Percentiles rank a stretch among this genome's conserved stretches.
Evolutionary conservation across 2,797 vertebrate species (phyloP).

Genomic region (Smutsia gigantea): DNA sequence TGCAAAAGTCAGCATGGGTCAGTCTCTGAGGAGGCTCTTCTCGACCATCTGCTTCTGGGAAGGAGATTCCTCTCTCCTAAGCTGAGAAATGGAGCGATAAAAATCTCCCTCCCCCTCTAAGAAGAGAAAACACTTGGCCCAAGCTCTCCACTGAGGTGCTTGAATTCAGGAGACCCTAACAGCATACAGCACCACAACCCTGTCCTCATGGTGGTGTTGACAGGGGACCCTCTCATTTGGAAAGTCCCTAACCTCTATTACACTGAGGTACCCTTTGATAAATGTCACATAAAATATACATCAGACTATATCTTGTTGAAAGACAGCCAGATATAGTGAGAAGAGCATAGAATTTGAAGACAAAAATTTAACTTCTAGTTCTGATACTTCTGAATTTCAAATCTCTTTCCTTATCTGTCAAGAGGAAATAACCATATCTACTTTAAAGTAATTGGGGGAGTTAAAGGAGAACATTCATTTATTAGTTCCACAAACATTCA

Average conservation of each 20-base stretch:
- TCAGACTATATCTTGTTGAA: slow-evolving; percentile 27
- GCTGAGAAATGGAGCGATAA: not conserved
- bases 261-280: slow-evolving; percentile 14
- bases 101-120: rapidly evolving
- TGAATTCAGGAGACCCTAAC: not conserved
- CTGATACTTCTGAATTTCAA: slow-evolving; percentile 34
- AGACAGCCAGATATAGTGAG: slow-evolving; percentile 34
- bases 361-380: slow-evolving; percentile 53
- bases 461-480: not conserved
- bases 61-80: not conserved
- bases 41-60: not conserved
- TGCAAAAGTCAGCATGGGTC: not conserved
- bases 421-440: not conserved
- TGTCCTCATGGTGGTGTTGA: not conserved
- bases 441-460: not conserved
- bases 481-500: not conserved
- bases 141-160: not conserved
- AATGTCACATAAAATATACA: slow-evolving; percentile 62
- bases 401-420: slow-evolving; percentile 18
- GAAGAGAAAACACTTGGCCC: not conserved
- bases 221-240: not conserved
- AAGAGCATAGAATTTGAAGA: slow-evolving; percentile 28
- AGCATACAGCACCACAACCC: not conserved
- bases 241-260: slow-evolving; percentile 38
- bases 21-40: not conserved